A percentile compares a stretch with the other conserved stretches of the same genome.
Conservation (phyloP, 1,140 invertebrate species). For the Drosophila funebris region DNA sequence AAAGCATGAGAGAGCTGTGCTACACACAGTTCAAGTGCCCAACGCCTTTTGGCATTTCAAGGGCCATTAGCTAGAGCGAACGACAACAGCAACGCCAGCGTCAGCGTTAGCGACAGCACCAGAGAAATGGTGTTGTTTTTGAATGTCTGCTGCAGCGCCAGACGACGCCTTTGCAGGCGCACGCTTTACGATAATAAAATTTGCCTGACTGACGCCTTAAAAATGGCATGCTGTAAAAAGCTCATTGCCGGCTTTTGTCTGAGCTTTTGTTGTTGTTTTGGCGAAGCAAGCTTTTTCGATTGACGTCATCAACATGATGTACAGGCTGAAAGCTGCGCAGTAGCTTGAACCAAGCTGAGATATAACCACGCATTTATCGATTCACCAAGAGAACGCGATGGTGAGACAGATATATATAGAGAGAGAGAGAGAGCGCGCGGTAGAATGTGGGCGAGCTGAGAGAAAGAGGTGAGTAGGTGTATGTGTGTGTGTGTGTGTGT, state of each 20-base stretch:
- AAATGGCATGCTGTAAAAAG: constrained; percentile 34
- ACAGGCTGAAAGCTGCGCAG: constrained; percentile 75
- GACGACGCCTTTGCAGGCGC: constrained; percentile 42
- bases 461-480: constrained; percentile 4
- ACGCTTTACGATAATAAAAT: constrained; percentile 74
- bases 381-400: constrained; percentile 24
- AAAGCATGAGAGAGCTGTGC: not conserved
- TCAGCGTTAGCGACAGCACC: not conserved
- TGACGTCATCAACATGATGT: constrained; percentile 76
- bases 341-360: constrained; percentile 56
- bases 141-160: constrained; percentile 24
- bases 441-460: not conserved
- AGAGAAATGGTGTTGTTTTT: not conserved
- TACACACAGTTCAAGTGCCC: constrained; percentile 35
- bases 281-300: constrained; percentile 69
- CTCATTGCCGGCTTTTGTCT: constrained; percentile 69
- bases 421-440: constrained; percentile 16
- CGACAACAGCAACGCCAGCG: constrained; percentile 1
- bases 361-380: constrained; percentile 76
- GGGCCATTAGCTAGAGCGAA: constrained; percentile 55
- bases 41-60: constrained; percentile 69
- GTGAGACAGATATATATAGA: not conserved
- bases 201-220: constrained; percentile 47
- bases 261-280: constrained; percentile 56
- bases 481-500: not conserved